These are phyloP conservation scores for Miniopterus natalensis DNA, from an alignment of 2,113 vertebrate species.

Conservation along the genomic window DNA sequence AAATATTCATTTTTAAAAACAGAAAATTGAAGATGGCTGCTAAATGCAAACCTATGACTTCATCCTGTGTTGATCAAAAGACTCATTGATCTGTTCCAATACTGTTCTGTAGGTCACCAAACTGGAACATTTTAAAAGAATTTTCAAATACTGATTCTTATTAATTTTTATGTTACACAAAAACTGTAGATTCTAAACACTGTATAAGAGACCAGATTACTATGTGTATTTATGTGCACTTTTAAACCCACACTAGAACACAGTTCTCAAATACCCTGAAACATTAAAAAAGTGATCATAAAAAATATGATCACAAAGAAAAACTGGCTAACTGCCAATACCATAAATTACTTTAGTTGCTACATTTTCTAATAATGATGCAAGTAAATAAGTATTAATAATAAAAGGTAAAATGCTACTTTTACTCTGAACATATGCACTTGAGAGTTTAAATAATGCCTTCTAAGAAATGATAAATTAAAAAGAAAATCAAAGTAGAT, in stretches of 20 bases:
- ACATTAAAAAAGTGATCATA: not conserved
- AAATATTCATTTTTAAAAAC: not conserved
- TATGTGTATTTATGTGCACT: not conserved
- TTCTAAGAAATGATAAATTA: not conserved
- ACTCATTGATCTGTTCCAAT: not conserved
- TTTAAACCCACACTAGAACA: not conserved
- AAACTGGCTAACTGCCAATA: not conserved
- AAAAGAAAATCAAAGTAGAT: constrained; percentile 23
- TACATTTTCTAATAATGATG: not conserved
- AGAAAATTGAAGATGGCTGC: not conserved
- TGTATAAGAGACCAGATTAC: not conserved
- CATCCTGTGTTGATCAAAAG: not conserved
- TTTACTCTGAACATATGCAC: not conserved
- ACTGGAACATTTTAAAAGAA: not conserved
- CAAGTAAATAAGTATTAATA: not conserved
- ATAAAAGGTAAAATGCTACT: not conserved
- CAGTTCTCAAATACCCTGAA: not conserved
- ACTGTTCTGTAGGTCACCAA: not conserved
- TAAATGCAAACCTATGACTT: not conserved
- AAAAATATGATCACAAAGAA: not conserved
- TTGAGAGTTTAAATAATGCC: constrained; percentile 9
- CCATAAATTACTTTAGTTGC: not conserved
- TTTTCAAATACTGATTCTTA: not conserved
- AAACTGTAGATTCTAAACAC: not conserved
- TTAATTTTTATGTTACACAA: not conserved